A percentile compares a stretch with the other conserved stretches of the same genome.
phyloP scores from a whole-genome alignment of 1,140 invertebrate genomes.

The Psilanteris sp. region DNA sequence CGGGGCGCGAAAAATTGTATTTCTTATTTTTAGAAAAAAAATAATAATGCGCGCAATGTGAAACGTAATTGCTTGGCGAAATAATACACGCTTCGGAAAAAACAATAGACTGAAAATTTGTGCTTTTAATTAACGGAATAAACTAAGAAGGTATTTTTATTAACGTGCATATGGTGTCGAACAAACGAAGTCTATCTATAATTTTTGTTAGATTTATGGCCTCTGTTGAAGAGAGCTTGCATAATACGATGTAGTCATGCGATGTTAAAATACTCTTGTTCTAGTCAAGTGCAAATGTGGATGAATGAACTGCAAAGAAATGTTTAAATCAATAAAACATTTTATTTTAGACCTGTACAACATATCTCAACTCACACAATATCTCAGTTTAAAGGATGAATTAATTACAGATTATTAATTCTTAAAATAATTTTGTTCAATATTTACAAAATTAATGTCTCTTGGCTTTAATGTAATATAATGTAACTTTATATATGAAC shows the following conservation, averaged over 20 bases:
- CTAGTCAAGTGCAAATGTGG: constrained; percentile 52
- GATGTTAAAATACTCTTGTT: constrained; percentile 26
- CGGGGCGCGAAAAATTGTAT: constrained; percentile 1
- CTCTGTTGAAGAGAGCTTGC: constrained; percentile 20
- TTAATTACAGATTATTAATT: too few relatives aligned
- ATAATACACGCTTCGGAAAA: constrained; percentile 6
- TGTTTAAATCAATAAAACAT: constrained; percentile 45
- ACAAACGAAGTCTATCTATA: constrained; percentile 30
- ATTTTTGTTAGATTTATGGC: constrained; percentile 42
- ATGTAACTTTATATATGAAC: too few relatives aligned
- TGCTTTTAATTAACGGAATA: constrained; percentile 15
- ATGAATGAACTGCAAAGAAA: constrained; percentile 7
- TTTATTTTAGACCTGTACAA: constrained; percentile 7
- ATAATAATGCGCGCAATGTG: not conserved
- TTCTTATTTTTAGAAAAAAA: not conserved
- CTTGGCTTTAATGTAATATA: too few relatives aligned
- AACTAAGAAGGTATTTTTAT: constrained; percentile 26
- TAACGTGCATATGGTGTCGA: constrained; percentile 31
- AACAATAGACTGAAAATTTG: constrained; percentile 13
- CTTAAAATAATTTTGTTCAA: too few relatives aligned
- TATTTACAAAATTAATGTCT: too few relatives aligned
- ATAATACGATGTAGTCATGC: constrained; percentile 41
- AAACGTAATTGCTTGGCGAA: too few relatives aligned
- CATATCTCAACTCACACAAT: too few relatives aligned
- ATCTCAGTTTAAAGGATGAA: too few relatives aligned